These are phyloP conservation scores for Poecilia velifera DNA, from an alignment of 2,797 vertebrate genomes.

Conservation along the genomic window DNA sequence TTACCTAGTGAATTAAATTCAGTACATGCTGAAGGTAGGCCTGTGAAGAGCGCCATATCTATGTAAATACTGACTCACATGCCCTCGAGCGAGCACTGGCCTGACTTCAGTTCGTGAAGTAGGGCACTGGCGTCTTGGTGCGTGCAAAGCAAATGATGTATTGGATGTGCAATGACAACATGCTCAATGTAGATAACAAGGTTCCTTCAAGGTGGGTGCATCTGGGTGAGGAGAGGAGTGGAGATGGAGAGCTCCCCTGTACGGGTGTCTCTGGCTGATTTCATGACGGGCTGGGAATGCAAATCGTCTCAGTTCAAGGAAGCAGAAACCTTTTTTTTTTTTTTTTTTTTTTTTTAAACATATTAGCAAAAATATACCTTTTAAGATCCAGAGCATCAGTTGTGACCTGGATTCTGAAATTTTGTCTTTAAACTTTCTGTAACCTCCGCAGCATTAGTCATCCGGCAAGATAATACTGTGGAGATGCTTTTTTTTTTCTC, in stretches of 20 bases:
- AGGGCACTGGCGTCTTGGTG: constrained; percentile 52
- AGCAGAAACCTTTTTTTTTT: constrained; percentile 49
- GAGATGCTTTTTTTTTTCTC: background rate
- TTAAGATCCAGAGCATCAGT: constrained; percentile 17
- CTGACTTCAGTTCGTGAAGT: constrained; percentile 60
- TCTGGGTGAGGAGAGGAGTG: constrained; percentile 4
- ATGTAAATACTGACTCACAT: constrained; percentile 61
- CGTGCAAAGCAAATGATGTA: constrained; percentile 58
- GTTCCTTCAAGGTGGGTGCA: constrained; percentile 45
- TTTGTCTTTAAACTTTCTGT: constrained; percentile 17
- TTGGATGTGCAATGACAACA: constrained; percentile 56
- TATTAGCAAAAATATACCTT: constrained; percentile 25
- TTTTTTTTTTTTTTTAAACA: background rate
- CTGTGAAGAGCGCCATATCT: constrained; percentile 50
- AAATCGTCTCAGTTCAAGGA: constrained; percentile 59
- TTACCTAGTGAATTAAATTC: constrained; percentile 9
- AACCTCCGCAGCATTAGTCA: background rate
- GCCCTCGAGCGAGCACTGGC: constrained; percentile 46
- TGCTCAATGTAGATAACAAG: constrained; percentile 61
- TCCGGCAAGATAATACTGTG: background rate
- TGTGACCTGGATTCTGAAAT: background rate
- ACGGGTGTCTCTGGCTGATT: constrained; percentile 17
- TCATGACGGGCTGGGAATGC: constrained; percentile 56
- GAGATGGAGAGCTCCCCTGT: background rate
- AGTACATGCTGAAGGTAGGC: constrained; percentile 42